phyloP scores from a whole-genome alignment of 2,797 vertebrate species.

The Ciconia nigra region DNA sequence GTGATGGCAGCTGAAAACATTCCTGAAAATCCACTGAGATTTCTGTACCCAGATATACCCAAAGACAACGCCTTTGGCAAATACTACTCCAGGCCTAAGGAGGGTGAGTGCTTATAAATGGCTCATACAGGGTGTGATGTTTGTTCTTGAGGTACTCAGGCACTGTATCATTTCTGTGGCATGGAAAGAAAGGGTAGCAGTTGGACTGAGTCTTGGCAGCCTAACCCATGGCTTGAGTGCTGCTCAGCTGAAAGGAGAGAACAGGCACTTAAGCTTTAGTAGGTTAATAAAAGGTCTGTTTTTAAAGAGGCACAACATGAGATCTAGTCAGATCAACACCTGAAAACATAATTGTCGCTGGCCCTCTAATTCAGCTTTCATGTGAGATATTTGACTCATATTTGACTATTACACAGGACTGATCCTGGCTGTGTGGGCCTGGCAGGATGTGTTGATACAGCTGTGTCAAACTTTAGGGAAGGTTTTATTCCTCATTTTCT shows the following conservation, averaged over 20 bases:
- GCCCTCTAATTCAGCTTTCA: background rate
- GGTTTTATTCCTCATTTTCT: background rate
- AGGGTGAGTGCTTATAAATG: constrained; percentile 76
- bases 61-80: constrained; percentile 95
- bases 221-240: background rate
- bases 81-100: constrained; percentile 91
- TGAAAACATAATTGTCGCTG: accelerated
- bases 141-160: background rate
- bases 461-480: background rate
- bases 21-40: constrained; percentile 93
- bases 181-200: background rate
- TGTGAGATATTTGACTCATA: accelerated
- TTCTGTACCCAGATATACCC: constrained; percentile 86
- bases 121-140: accelerated
- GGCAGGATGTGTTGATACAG: background rate
- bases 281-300: background rate
- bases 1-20: constrained; percentile 97
- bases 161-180: background rate
- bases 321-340: background rate
- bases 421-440: background rate
- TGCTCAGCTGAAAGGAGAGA: background rate
- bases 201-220: background rate
- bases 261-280: background rate
- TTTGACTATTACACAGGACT: background rate
- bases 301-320: background rate